Conservation (phyloP, 2,113 vertebrate species). For the Peromyscus leucopus region DNA sequence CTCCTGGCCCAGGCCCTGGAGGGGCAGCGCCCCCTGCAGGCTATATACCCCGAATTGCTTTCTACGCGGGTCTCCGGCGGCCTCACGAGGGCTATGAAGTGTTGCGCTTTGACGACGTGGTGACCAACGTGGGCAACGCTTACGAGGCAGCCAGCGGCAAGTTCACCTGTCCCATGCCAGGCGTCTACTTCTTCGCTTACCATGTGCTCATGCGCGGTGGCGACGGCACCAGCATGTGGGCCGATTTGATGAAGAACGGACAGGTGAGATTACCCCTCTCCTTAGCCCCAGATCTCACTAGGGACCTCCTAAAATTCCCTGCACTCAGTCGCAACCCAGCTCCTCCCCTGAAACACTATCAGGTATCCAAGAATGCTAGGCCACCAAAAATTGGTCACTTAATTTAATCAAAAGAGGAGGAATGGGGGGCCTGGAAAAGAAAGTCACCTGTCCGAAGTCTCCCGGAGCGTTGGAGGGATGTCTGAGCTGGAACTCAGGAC, state of each 20-base stretch:
- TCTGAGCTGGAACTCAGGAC: background rate
- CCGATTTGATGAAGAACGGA: conserved; percentile 96
- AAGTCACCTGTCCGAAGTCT: background rate
- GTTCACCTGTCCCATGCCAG: conserved; percentile 97
- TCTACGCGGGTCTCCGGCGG: conserved; percentile 95
- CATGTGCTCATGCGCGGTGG: conserved; percentile 98
- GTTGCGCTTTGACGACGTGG: conserved; percentile 97
- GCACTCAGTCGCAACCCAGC: background rate
- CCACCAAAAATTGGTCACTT: background rate
- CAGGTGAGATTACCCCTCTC: conserved; percentile 88
- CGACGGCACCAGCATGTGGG: conserved; percentile 98
- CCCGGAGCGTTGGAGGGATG: background rate
- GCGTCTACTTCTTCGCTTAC: conserved; percentile 99
- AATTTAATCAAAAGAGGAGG: conserved; percentile 25
- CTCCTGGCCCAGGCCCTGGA: conserved; percentile 93
- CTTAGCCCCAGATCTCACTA: background rate
- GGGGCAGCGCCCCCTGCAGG: conserved; percentile 93
- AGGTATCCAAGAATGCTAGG: background rate
- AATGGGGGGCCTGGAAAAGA: background rate
- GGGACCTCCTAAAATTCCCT: background rate
- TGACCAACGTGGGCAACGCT: conserved; percentile 98
- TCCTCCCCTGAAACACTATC: background rate
- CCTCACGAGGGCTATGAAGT: conserved; percentile 97
- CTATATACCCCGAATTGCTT: conserved; percentile 97
- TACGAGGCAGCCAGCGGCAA: conserved; percentile 97